Conservation (phyloP, 2,113 vertebrate species). For the Glaucomys volans region DNA sequence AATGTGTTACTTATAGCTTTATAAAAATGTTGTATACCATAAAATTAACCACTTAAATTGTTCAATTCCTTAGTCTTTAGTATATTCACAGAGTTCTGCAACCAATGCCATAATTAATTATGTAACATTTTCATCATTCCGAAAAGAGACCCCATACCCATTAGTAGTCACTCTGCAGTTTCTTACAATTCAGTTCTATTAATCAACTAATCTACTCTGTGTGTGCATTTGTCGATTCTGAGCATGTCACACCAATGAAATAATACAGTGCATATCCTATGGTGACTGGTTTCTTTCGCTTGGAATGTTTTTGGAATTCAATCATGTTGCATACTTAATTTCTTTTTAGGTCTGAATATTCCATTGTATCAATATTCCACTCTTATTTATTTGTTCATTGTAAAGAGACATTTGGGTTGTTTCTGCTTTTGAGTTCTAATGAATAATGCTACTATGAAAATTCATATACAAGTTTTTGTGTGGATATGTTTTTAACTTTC, state of each 20-base stretch:
- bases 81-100: background rate
- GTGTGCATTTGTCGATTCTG: background rate
- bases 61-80: slow-evolving; percentile 42
- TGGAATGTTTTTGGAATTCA: slow-evolving; percentile 1
- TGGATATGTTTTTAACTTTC: slow-evolving; percentile 21
- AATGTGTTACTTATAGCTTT: slow-evolving; percentile 46
- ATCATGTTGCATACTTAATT: background rate
- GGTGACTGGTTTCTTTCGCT: background rate
- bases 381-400: background rate
- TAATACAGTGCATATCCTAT: background rate
- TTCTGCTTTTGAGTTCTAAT: background rate
- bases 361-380: background rate
- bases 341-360: background rate
- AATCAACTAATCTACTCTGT: background rate
- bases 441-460: background rate
- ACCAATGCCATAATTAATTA: slow-evolving; percentile 6
- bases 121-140: background rate
- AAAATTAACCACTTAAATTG: slow-evolving; percentile 17
- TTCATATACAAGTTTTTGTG: background rate
- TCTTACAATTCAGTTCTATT: background rate
- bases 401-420: background rate
- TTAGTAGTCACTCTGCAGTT: background rate
- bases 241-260: background rate
- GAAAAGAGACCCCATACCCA: background rate
- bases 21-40: slow-evolving; percentile 24